phyloP scores from a whole-genome alignment of 1,140 invertebrate species.

The Maniola jurtina region DNA sequence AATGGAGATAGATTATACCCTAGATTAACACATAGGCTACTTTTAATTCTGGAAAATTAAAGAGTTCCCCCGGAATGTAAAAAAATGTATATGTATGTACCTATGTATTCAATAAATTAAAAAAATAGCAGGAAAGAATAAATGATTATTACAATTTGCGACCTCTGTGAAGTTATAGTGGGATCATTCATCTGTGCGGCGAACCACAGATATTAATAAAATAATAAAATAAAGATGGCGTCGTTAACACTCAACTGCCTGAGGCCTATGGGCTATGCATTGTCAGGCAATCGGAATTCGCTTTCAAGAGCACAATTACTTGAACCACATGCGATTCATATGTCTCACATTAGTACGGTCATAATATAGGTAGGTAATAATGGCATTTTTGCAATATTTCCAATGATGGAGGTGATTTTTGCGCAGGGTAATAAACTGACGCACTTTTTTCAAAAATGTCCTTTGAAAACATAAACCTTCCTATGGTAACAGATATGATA shows the following conservation, averaged over 20 bases:
- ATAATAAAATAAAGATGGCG: conserved; percentile 38
- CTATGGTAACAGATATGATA: too few relatives aligned
- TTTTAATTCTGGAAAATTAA: too few relatives aligned
- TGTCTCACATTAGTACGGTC: neutral
- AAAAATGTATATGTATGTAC: too few relatives aligned
- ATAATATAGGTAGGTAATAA: neutral
- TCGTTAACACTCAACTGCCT: conserved; percentile 52
- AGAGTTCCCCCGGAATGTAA: too few relatives aligned
- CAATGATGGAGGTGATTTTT: neutral
- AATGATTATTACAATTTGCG: neutral
- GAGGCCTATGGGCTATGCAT: conserved; percentile 25
- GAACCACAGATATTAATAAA: conserved; percentile 60
- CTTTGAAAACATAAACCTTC: neutral
- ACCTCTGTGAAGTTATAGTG: conserved; percentile 18
- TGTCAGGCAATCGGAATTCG: conserved; percentile 36
- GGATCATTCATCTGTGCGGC: conserved; percentile 42
- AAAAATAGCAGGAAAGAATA: too few relatives aligned
- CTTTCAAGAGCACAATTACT: conserved; percentile 35
- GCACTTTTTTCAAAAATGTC: too few relatives aligned
- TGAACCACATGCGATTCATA: conserved; percentile 21
- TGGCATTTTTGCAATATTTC: conserved; percentile 5
- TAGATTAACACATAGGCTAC: too few relatives aligned
- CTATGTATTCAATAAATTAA: too few relatives aligned
- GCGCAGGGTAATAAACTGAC: neutral
- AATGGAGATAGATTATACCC: too few relatives aligned